Percentiles rank a stretch among this genome's conserved stretches.
Evolutionary conservation across 1,140 invertebrate species (phyloP).

Genomic region (Euwallacea similis): DNA sequence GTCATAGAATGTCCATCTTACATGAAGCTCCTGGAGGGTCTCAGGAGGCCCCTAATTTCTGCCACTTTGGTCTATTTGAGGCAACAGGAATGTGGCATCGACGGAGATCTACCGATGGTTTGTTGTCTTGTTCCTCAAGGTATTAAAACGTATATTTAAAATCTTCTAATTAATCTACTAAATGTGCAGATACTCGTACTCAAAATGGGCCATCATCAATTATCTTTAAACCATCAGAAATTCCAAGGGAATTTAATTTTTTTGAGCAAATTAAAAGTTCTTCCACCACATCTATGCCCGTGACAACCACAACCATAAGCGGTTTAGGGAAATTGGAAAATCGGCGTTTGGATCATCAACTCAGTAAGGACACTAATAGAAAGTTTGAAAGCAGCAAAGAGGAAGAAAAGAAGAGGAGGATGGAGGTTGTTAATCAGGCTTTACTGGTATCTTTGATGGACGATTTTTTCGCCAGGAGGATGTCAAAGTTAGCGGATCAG

Average conservation of each 20-base stretch:
- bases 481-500: background rate
- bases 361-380: background rate
- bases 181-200: too few relatives aligned
- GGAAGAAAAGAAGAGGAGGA: slow-evolving; percentile 8
- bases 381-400: background rate
- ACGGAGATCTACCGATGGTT: slow-evolving; percentile 29
- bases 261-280: too few relatives aligned
- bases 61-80: slow-evolving; percentile 27
- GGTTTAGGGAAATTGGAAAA: background rate
- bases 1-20: slow-evolving; percentile 21
- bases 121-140: slow-evolving; percentile 21
- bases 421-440: slow-evolving; percentile 17
- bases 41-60: slow-evolving; percentile 24
- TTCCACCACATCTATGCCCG: too few relatives aligned
- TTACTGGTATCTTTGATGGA: slow-evolving; percentile 5
- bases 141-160: too few relatives aligned
- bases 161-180: too few relatives aligned
- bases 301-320: background rate
- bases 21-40: slow-evolving; percentile 25
- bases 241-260: too few relatives aligned
- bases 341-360: background rate
- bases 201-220: too few relatives aligned
- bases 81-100: slow-evolving; percentile 36
- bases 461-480: slow-evolving; percentile 19
- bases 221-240: too few relatives aligned